Base-by-base conservation (phyloP, 2,113 vertebrate species). In the Mirza zaza region DNA sequence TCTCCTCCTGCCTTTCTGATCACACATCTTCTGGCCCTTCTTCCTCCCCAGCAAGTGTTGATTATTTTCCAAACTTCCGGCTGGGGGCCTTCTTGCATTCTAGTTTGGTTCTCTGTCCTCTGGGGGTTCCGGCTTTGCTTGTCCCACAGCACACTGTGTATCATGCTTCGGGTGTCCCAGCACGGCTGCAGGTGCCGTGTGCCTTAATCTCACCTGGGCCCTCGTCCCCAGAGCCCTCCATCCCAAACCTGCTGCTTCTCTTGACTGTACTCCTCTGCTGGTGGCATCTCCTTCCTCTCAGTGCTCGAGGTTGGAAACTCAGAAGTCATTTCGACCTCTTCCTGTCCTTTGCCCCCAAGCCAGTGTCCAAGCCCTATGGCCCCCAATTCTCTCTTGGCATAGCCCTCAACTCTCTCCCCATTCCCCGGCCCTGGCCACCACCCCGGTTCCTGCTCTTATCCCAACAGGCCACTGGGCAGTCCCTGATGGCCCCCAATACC, bases 401-500 rank as follows among this genome's bases (percentile, higher is more conserved):
- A 15, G 36, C 55, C 73, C n/a, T 83, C 73, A 86, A 52, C 2
- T 42, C 6, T 0, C 0, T 17, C 23, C 36, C 42, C 61, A 52
- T 79, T 73, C 45, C 17, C 45, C 11, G 67, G 39, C 8, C 48
- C 3, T 7, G 36, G 45, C 25, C 32, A 34, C 76, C 45, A 17
- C 25, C 57, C 9, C 52, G 29, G 4, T 59, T 57, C 34, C 82
- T 70, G 34, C 29, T 45, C 15, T 91, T 59, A 55, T 27, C 13
- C 10, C 5, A 36, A n/a, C 0, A n/a, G 17, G 12, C n/a, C 6
- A 3, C 34, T 34, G 23, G 59, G 18, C 0, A 27, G 42, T 29
- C 48, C 21, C 25, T 23, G 11, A 29, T 42, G 50, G 7, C 18
- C 55, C 84, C 32, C 39, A 42, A 73, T 10, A 36, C 7, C 17